phyloP scores from a whole-genome alignment of 2,888 invertebrate species.

The Macrosiphum euphorbiae region DNA sequence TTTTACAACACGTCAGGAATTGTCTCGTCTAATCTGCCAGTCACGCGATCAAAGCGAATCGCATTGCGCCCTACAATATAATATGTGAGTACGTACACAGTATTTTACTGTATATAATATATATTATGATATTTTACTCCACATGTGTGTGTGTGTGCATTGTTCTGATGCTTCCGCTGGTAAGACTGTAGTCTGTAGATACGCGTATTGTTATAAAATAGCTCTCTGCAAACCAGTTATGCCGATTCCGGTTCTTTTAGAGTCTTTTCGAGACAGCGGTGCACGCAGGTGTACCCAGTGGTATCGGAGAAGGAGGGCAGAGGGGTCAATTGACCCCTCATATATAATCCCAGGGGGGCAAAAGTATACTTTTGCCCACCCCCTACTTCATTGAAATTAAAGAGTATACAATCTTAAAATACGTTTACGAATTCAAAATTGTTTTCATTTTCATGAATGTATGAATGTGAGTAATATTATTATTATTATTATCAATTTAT shows the following conservation, averaged over 20 bases:
- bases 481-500: too few species aligned
- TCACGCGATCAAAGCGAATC: constrained; percentile 16
- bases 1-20: not conserved
- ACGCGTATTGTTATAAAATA: not conserved
- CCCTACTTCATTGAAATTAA: too few species aligned
- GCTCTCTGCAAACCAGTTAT: not conserved
- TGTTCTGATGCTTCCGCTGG: not conserved
- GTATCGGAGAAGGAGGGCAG: too few species aligned
- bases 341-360: too few species aligned
- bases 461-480: too few species aligned
- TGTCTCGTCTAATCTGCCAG: constrained; percentile 9
- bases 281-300: not conserved
- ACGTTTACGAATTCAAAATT: too few species aligned
- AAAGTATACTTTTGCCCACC: too few species aligned
- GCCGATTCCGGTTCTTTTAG: not conserved
- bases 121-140: not conserved
- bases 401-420: too few species aligned
- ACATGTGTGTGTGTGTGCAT: not conserved
- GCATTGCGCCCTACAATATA: not conserved
- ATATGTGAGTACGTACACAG: not conserved
- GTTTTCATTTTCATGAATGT: too few species aligned
- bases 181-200: not conserved
- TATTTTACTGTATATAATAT: not conserved
- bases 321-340: too few species aligned
- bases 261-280: not conserved